Base-by-base conservation (phyloP, 2,113 vertebrate species). In the Dasyornis broadbenti region DNA sequence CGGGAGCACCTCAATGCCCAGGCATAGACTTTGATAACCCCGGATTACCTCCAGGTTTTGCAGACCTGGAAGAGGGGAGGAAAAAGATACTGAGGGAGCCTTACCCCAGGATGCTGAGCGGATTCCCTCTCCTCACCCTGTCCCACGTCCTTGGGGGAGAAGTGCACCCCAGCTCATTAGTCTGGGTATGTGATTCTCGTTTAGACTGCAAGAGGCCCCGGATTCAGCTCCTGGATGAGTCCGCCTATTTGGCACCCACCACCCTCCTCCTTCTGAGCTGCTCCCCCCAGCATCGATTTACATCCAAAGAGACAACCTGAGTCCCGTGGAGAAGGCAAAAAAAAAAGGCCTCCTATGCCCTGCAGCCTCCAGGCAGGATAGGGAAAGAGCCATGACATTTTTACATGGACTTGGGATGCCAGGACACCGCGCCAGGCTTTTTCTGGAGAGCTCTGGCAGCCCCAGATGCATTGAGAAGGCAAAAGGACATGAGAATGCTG, bases 321-420 rank as follows among this genome's bases (percentile, higher is more conserved):
- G 9, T 3, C 22, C 18, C 0, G 1, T 16, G 6, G 18, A 11
- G 24, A 73, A 54, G 7, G 28, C 6, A 12, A 1, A 7, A 8
- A 5, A 6, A 3, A 27, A 39, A 37, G 30, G 10, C 14, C 7
- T 26, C 30, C 19, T 19, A 13, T 16, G 33, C 9, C 19, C 12
- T 11, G 5, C 53, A 50, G 15, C 4, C 3, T 19, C 23, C 18
- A 6, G 13, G 5, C 33, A 64, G 6, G 19, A 15, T 26, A 75
- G 19, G 17, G 35, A 30, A n/a, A 26, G 13, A 6, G 5, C 30
- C 2, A 2, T 4, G 15, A 31, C 19, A 40, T 39, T 47, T 23
- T 30, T 30, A 8, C 12, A 6, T 4, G 9, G 22, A 30, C 30
- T 56, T 44, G 39, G 9, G 23, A 26, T 44, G 39, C 23, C 52